A percentile compares a stretch with the other conserved stretches of the same genome.
Conservation (phyloP, 2,888 invertebrate species). For the Beris chalybata region DNA sequence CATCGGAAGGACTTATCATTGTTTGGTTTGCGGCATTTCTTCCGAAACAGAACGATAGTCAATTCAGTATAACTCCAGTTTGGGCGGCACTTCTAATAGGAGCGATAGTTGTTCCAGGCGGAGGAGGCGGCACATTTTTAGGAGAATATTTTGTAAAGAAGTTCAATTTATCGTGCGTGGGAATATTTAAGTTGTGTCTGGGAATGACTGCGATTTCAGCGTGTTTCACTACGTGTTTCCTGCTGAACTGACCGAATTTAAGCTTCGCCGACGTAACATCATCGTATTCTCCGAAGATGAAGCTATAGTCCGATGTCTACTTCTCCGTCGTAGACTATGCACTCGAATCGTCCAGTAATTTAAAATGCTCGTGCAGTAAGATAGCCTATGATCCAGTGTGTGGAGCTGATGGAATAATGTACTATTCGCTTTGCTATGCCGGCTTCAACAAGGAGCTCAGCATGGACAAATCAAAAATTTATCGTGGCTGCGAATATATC, state of each 20-base stretch:
- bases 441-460: conserved; percentile 63
- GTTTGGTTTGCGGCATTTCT: conserved; percentile 79
- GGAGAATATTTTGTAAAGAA: conserved; percentile 83
- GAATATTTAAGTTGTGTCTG: conserved; percentile 74
- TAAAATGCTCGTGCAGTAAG: conserved; percentile 66
- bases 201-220: conserved; percentile 64
- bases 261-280: conserved; percentile 75
- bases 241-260: conserved; percentile 72
- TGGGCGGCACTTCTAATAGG: conserved; percentile 78
- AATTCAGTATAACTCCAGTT: conserved; percentile 76
- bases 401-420: conserved; percentile 73
- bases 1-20: conserved; percentile 73
- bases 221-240: conserved; percentile 67
- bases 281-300: conserved; percentile 52
- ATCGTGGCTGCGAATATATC: conserved; percentile 62
- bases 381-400: conserved; percentile 77
- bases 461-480: conserved; percentile 53
- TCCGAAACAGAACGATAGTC: conserved; percentile 81
- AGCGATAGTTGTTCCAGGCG: conserved; percentile 80
- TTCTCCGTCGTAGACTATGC: background rate
- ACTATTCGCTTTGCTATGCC: conserved; percentile 83
- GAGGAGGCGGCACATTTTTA: conserved; percentile 81
- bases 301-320: conserved; percentile 26
- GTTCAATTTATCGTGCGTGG: conserved; percentile 70
- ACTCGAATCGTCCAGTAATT: conserved; percentile 64